phyloP scores from a whole-genome alignment of 2,888 invertebrate species.

The Osedax frankpressi region DNA sequence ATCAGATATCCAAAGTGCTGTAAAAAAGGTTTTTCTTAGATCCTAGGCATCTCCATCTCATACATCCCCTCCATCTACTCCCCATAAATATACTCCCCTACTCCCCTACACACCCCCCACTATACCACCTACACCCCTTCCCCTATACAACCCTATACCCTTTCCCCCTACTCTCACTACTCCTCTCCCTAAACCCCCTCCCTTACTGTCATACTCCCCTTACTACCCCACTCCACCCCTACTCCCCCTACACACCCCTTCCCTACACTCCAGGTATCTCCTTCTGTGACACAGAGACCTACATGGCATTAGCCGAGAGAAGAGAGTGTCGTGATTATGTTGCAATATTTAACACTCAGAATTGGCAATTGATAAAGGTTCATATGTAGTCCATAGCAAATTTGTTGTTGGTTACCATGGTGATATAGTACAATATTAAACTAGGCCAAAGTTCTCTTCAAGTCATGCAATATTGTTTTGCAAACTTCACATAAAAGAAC shows the following conservation, averaged over 20 bases:
- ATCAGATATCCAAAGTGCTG: slow-evolving; percentile 46
- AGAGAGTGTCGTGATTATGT: slow-evolving; percentile 46
- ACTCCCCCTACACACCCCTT: neutral
- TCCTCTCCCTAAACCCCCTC: neutral
- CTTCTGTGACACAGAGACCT: slow-evolving; percentile 42
- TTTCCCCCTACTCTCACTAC: neutral
- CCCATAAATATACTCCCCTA: neutral
- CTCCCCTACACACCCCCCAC: neutral
- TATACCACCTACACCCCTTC: neutral
- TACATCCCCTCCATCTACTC: neutral
- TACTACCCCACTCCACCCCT: neutral
- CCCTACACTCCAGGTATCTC: slow-evolving; percentile 19
- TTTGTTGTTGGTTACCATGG: too few relatives aligned
- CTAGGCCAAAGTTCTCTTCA: too few relatives aligned
- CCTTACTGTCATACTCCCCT: neutral
- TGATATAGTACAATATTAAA: neutral
- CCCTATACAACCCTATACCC: too few relatives aligned
- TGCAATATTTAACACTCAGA: slow-evolving; percentile 40
- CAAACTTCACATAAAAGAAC: too few relatives aligned
- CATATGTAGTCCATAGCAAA: too few relatives aligned
- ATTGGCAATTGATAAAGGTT: slow-evolving; percentile 46
- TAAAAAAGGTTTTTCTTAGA: slow-evolving; percentile 21
- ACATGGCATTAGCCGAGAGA: slow-evolving; percentile 47
- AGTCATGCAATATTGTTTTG: too few relatives aligned
- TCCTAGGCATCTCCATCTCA: neutral